A percentile compares a stretch with the other conserved stretches of the same genome.
Evolutionary conservation across 1,140 invertebrate genomes (phyloP).

Genomic region (Panulirus ornatus): DNA sequence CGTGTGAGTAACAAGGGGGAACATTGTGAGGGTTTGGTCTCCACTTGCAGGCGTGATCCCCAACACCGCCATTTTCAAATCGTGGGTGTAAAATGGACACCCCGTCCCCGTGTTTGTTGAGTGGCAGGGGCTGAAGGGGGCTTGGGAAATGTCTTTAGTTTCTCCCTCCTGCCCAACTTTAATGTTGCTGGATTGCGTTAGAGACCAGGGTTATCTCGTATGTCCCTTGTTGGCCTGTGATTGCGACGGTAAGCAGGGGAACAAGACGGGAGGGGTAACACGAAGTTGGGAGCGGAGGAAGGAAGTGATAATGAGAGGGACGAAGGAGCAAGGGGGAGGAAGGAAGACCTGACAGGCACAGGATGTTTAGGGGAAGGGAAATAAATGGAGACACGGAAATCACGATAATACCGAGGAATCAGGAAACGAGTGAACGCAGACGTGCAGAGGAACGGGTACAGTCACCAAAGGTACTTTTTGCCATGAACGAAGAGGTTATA

Average conservation of each 20-base stretch:
- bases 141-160: neutral
- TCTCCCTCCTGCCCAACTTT: no score
- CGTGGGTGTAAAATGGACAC: slow-evolving; percentile 57
- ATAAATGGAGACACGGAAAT: no score
- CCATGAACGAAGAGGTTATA: no score
- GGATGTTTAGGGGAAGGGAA: neutral
- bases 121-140: neutral
- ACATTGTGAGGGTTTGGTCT: neutral
- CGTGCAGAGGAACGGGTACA: no score
- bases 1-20: neutral
- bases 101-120: neutral
- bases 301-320: neutral
- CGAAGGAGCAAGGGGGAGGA: neutral
- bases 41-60: slow-evolving; percentile 9
- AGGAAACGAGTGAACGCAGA: no score
- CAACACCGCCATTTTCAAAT: slow-evolving; percentile 59
- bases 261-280: neutral
- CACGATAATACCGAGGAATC: no score
- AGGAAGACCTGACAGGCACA: neutral
- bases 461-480: no score
- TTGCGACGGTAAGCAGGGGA: no score
- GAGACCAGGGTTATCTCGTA: no score
- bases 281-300: neutral
- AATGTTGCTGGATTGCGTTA: no score
- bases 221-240: no score